Evolutionary conservation across 1,140 invertebrate genomes (phyloP), one percentile per base, ranked within the genome.

Genomic region (Drosophila teissieri): DNA sequence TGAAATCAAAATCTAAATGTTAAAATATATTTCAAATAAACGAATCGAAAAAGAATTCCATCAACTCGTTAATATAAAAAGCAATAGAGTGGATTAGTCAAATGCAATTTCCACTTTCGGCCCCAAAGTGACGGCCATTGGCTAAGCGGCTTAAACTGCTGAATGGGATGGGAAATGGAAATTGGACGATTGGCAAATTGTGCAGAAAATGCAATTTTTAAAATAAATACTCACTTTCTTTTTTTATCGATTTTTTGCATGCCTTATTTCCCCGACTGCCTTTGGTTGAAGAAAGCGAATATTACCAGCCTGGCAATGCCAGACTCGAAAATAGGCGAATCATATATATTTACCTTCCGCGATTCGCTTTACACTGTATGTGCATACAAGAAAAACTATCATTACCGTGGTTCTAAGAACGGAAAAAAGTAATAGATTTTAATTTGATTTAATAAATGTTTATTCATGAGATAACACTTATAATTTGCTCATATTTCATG

Each of bases 1-100:
- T 36, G 31, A 64, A 82, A 81, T 78, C 62, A 86, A 85, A 88
- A 82, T 78, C 80, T 85, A 88, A 85, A 82, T 85, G 83, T 85
- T 88, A 72, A 78, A 88, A 74, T 76, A 76, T 78, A 82, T 64
- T 86, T 72, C 76, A 68, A 85, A 82, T 85, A 88, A 85, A 85
- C 74, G 61, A 85, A 82, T 72, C 73, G 46, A 36, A 69, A 63
- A 36, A n/a, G 10, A 36, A 52, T 14, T 56, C 12, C 2, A 48
- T 48, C 19, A 40, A 27, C 1, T 22, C 19, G 17, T 67, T 24
- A 31, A 40, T 17, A 27, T 4, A 63, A 19, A 46, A 34, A 40
- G 11, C 4, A 11, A 2, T 14, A 12, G 15, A 2, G 17, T 27
- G 62, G 53, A 65, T 65, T 65, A 68, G 53, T 46, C 40, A 39